phyloP scores from a whole-genome alignment of 2,888 invertebrate species.

The Tachystola acroxantha region DNA sequence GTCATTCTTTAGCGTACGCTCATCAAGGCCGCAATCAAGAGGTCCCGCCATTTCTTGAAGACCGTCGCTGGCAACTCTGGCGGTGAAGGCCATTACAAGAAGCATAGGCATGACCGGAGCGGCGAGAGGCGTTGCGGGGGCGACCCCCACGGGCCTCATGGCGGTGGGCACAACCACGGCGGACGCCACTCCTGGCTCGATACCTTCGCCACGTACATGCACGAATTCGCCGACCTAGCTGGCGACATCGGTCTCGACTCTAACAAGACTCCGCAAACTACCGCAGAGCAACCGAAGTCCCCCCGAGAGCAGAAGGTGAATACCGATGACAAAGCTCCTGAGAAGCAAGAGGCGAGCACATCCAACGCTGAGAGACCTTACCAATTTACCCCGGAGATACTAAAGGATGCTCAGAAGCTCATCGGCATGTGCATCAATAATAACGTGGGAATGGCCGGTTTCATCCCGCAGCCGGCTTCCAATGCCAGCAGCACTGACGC shows the following conservation, averaged over 20 bases:
- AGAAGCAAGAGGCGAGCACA: conserved; percentile 11
- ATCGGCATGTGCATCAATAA: conserved; percentile 20
- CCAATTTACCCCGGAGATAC: conserved; percentile 11
- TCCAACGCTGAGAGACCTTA: conserved; percentile 9
- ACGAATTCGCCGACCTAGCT: conserved; percentile 73
- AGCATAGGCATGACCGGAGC: conserved; percentile 35
- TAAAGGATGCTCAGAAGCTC: conserved; percentile 23
- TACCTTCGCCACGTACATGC: conserved; percentile 66
- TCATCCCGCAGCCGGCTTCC: conserved; percentile 13
- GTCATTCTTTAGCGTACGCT: conserved; percentile 48
- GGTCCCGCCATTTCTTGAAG: conserved; percentile 57
- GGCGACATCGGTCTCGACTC: conserved; percentile 45
- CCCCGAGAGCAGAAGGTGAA: conserved; percentile 18
- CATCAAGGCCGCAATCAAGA: conserved; percentile 54
- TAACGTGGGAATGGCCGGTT: conserved; percentile 6
- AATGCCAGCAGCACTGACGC: conserved; percentile 11
- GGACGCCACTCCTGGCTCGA: conserved; percentile 62
- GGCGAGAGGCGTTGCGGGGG: conserved; percentile 31
- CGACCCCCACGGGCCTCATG: conserved; percentile 21
- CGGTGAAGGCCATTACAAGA: conserved; percentile 42
- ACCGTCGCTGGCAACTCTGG: conserved; percentile 26
- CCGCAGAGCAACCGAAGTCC: conserved; percentile 10
- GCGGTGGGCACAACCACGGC: conserved; percentile 34
- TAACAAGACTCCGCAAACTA: conserved; percentile 16
- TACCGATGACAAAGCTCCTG: conserved; percentile 14